phyloP scores from a whole-genome alignment of 2,113 vertebrate genomes.

The Sinocyclocheilus grahami region DNA sequence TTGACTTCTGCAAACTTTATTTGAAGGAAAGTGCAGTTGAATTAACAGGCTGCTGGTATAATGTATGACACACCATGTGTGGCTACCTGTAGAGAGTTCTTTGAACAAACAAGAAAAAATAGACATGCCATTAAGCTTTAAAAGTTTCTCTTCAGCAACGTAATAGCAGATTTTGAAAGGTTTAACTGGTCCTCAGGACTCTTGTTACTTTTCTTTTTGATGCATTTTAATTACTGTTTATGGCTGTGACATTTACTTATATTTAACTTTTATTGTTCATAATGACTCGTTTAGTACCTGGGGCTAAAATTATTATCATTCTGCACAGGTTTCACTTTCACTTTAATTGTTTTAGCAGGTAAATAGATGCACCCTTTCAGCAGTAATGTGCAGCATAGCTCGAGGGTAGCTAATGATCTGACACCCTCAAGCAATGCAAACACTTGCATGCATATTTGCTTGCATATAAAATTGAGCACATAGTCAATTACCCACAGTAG shows the following conservation, averaged over 20 bases:
- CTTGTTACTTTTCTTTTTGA: not conserved
- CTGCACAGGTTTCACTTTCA: not conserved
- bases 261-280: slow-evolving; percentile 7
- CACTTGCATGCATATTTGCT: not conserved
- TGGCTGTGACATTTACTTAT: not conserved
- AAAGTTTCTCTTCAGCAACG: not conserved
- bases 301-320: slow-evolving; percentile 1
- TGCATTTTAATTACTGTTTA: not conserved
- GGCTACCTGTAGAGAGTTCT: slow-evolving; percentile 58
- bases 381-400: not conserved
- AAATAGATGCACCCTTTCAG: not conserved
- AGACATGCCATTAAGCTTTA: not conserved
- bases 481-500: not conserved
- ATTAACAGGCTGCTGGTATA: slow-evolving; percentile 55
- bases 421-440: slow-evolving; percentile 7
- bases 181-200: not conserved
- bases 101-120: slow-evolving; percentile 62
- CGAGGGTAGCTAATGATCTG: not conserved
- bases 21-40: slow-evolving; percentile 56
- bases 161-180: too few species aligned
- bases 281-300: not conserved
- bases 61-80: slow-evolving; percentile 74
- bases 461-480: not conserved
- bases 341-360: slow-evolving; percentile 11
- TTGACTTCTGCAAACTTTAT: slow-evolving; percentile 61